Evolutionary conservation across 2,888 invertebrate species (phyloP), one percentile per base, ranked within the genome.

Genomic region (Oeneis ivallda): DNA sequence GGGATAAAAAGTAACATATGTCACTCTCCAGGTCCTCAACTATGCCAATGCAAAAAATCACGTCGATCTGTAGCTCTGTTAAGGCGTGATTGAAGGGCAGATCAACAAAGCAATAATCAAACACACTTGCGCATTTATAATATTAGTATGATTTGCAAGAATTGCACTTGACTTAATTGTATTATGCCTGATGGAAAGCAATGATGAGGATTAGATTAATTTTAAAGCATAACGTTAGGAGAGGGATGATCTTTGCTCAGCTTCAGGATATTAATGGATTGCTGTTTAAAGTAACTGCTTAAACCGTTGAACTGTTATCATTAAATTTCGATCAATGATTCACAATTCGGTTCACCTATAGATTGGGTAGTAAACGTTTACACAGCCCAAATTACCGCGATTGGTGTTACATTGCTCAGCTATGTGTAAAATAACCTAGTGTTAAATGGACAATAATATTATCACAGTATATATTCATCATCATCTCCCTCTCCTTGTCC

Each of bases 341-440:
- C 32, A 41, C 41, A 52, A 52, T 7, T 41, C 52, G 61, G 61
- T 61, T 41, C 50, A 61, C 61, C 50, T 26, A 50, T 52, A 61
- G 41, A 61, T 61, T 61, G 61, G 61, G 41, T 61, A 52, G 19
- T 61, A 61, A 61, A 52, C 52, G 61, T 41, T 61, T 26, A 61
- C 61, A 11, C 61, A 61, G 17, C 41, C 41, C 41, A 43, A 39
- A 61, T 52, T 61, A 61, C 52, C 32, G 52, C n/a, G 26, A 61
- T 61, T 50, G 61, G 61, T 61, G 61, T 61, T 10, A 61, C 47
- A 61, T 13, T 52, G 61, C 61, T 41, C 50, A 61, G 26, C 52
- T 32, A 61, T 61, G 52, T 61, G 52, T 39, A 52, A 61, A 61
- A 61, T 52, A 52, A 39, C 50, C 10, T 1, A 4, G 9, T n/a